Evolutionary conservation across 2,113 vertebrate genomes (phyloP).

Genomic region (Ctenodactylus gundi): DNA sequence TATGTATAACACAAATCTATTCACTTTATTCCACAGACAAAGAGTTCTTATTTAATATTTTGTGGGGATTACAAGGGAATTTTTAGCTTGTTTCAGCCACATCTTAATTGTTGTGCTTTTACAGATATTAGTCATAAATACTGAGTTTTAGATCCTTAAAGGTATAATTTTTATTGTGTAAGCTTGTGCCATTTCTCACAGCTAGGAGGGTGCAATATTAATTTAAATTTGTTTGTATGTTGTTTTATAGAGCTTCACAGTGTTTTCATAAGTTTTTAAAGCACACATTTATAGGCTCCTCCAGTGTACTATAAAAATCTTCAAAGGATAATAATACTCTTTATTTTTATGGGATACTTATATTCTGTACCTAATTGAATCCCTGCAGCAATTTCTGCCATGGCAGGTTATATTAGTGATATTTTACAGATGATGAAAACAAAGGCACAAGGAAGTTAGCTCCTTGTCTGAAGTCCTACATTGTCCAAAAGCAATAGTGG

Average conservation of each 20-base stretch:
- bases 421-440: background rate
- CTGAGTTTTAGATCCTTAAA: conserved; percentile 36
- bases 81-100: background rate
- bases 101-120: background rate
- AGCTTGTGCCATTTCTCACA: conserved; percentile 3
- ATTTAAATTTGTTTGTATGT: background rate
- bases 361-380: conserved; percentile 36
- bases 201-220: background rate
- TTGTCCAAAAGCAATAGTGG: background rate
- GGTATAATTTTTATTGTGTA: background rate
- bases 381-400: background rate
- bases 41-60: conserved; percentile 13
- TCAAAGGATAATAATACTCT: conserved; percentile 40
- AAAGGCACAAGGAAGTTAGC: background rate
- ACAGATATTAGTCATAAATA: background rate
- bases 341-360: conserved; percentile 41
- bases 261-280: conserved; percentile 12
- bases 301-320: conserved; percentile 31
- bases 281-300: background rate
- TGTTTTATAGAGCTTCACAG: background rate
- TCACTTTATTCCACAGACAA: background rate
- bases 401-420: conserved; percentile 20
- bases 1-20: background rate
- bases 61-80: background rate
- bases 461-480: background rate